Evolutionary conservation across 2,888 invertebrate species (phyloP).

Genomic region (Callinectes sapidus): DNA sequence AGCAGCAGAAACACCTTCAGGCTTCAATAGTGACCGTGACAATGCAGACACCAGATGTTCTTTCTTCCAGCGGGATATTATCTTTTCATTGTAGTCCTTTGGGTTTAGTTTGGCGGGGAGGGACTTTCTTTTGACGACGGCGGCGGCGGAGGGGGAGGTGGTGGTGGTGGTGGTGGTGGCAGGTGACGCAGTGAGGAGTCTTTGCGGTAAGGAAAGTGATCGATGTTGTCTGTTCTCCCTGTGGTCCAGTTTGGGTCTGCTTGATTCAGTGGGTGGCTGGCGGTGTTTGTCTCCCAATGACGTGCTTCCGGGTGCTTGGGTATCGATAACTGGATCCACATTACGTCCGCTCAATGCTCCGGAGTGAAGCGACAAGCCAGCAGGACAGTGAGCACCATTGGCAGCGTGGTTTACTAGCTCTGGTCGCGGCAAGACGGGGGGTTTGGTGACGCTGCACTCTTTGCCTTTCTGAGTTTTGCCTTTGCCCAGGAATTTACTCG

Average conservation of each 20-base stretch:
- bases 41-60: not conserved
- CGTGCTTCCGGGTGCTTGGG: not conserved
- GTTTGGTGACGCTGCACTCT: not conserved
- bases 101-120: not conserved
- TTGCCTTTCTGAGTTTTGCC: not conserved
- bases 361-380: not conserved
- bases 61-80: not conserved
- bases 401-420: not conserved
- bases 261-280: not conserved
- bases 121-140: not conserved
- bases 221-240: not conserved
- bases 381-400: not conserved
- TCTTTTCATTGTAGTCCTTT: not conserved
- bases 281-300: not conserved
- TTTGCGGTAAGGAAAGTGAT: not conserved
- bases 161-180: not conserved
- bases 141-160: not conserved
- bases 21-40: not conserved
- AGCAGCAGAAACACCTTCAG: not conserved
- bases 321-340: not conserved
- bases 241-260: not conserved
- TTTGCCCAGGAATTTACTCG: not conserved
- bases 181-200: not conserved
- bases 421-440: not conserved
- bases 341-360: not conserved